Evolutionary conservation across 2,888 invertebrate species (phyloP).

Genomic region (Sesia apiformis): DNA sequence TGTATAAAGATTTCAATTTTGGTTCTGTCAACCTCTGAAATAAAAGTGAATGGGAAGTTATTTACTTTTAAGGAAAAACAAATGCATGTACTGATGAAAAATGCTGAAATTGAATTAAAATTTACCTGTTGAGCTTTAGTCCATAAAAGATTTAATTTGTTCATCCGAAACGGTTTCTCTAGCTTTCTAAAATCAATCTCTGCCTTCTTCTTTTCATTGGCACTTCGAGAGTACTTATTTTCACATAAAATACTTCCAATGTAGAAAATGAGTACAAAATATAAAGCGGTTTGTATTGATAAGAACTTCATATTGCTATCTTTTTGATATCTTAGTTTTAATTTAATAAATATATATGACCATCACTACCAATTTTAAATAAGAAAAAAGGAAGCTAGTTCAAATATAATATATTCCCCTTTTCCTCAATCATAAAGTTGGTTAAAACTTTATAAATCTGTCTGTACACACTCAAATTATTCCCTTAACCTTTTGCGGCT

Average conservation of each 20-base stretch:
- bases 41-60: background rate
- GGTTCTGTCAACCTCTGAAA: conserved; percentile 85
- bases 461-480: no score
- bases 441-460: no score
- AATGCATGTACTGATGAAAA: no score
- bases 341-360: background rate
- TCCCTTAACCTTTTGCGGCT: no score
- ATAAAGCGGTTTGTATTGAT: background rate
- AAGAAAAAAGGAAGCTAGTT: no score
- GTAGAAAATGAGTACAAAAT: background rate
- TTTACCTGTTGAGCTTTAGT: conserved; percentile 89
- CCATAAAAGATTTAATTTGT: conserved; percentile 92
- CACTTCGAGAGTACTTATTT: conserved; percentile 80
- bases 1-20: conserved; percentile 89
- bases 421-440: no score
- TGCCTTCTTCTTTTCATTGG: conserved; percentile 58
- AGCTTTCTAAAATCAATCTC: conserved; percentile 79
- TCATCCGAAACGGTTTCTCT: conserved; percentile 91
- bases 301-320: background rate
- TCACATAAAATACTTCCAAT: conserved; percentile 28
- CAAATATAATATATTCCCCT: no score
- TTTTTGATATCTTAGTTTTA: background rate
- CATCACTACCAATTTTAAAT: no score
- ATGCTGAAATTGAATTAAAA: background rate
- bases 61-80: background rate